phyloP scores from a whole-genome alignment of 2,113 vertebrate genomes.

The Labrus mixtus region DNA sequence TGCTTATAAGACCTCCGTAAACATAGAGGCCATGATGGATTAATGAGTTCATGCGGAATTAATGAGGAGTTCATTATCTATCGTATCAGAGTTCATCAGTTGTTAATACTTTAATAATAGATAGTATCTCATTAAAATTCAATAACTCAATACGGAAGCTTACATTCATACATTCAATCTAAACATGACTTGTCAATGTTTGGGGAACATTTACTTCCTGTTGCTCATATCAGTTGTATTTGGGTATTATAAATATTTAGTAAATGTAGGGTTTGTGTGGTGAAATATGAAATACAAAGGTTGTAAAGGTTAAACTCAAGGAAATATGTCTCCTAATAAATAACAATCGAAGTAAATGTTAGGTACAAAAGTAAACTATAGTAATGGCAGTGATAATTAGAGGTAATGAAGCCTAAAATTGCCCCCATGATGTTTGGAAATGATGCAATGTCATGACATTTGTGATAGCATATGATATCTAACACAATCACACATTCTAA shows the following conservation, averaged over 20 bases:
- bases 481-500: too few relatives aligned
- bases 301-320: too few relatives aligned
- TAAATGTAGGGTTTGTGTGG: not conserved
- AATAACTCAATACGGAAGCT: not conserved
- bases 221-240: not conserved
- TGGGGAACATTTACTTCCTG: not conserved
- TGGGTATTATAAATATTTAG: not conserved
- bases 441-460: too few relatives aligned
- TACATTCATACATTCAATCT: not conserved
- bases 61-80: constrained; percentile 58
- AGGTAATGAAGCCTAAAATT: too few relatives aligned
- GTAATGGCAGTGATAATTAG: too few relatives aligned
- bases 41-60: constrained; percentile 67
- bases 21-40: constrained; percentile 63
- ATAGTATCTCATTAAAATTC: constrained; percentile 18
- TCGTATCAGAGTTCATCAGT: constrained; percentile 55
- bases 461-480: too few relatives aligned
- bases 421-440: too few relatives aligned
- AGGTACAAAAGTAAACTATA: too few relatives aligned
- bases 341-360: too few relatives aligned
- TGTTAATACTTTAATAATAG: constrained; percentile 44
- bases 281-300: too few relatives aligned
- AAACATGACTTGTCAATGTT: not conserved
- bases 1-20: constrained; percentile 59
- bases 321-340: too few relatives aligned